Base-by-base conservation (phyloP, 2,888 invertebrate genomes). In the Gryllus longicercus region DNA sequence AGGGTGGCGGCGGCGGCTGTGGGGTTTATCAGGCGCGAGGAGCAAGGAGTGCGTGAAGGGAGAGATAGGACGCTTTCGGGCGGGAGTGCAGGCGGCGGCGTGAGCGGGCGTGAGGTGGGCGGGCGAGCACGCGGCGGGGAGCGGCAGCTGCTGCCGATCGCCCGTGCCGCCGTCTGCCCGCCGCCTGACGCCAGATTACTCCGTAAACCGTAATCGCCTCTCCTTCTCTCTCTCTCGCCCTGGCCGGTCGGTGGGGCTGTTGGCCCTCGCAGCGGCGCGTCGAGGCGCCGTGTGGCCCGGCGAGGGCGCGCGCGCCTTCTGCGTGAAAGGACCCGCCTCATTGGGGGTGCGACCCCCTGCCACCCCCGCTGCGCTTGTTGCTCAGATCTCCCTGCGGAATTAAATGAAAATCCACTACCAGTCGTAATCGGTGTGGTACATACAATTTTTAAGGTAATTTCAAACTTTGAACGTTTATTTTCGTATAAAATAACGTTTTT, bases 161-260 rank as follows among this genome's bases (percentile, higher is more conserved):
- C 38, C 38, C n/a, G 63, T 63, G 63, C 63, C n/a, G 63, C 63
- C 63, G 63, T 63, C 63, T 63, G 63, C 63, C 14, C 63, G 63
- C 63, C 63, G 63, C 63, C 63, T 63, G 63, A 63, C 63, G 63
- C 63, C 16, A 63, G 63, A 63, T 63, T 63, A 63, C 63, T 63
- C 63, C 16, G 63, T 16, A 16, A 12, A 63, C 63, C 63, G 63
- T 63, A 16, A 63, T 63, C 63, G 63, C 63, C 63, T 63, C 63
- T 63, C 63, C 63, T 16, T 16, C 16, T 63, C 63, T 12, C 51
- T 51, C 18, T 63, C 16, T 18, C 63, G 2, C 63, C 5, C 25
- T 25, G 25, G 2, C 25, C 25, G 25, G 8, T 5, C 38, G 5
- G 8, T 8, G 8, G 8, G 8, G 8, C 38, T 38, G 38, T 5